These are phyloP conservation scores for Sula dactylatra DNA, from an alignment of 2,113 vertebrate genomes.

Conservation along the genomic window DNA sequence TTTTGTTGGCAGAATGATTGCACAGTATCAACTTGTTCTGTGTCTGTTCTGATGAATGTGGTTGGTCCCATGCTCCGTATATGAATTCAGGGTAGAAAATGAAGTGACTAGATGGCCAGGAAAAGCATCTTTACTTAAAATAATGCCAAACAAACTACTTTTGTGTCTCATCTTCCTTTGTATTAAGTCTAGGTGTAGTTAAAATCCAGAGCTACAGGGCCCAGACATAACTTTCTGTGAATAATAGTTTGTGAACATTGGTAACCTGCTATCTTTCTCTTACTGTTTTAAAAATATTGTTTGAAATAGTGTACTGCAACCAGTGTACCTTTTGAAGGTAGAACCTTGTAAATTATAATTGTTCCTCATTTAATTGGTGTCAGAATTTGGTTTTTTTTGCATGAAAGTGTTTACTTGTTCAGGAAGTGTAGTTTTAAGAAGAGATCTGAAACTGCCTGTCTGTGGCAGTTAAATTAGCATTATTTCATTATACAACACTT, in stretches of 20 bases:
- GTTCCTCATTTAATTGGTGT: neutral
- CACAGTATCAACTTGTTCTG: neutral
- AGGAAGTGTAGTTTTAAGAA: neutral
- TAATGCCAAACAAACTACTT: neutral
- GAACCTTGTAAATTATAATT: neutral
- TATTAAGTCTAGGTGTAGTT: neutral
- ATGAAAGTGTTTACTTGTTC: neutral
- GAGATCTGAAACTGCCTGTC: neutral
- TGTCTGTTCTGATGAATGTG: neutral
- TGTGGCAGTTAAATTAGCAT: neutral
- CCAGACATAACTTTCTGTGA: neutral
- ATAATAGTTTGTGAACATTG: neutral
- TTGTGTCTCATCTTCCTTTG: neutral
- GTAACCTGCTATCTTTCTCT: neutral
- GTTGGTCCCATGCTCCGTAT: neutral
- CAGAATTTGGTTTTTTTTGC: neutral
- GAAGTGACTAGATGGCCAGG: neutral
- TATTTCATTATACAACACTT: neutral
- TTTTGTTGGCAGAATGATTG: neutral
- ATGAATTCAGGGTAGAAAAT: neutral
- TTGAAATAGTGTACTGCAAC: neutral
- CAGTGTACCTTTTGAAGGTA: neutral
- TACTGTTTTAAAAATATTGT: neutral
- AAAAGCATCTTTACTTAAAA: neutral
- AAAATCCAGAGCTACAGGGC: neutral